These are phyloP conservation scores for Grammomys surdaster DNA, from an alignment of 2,113 vertebrate species.

Conservation along the genomic window DNA sequence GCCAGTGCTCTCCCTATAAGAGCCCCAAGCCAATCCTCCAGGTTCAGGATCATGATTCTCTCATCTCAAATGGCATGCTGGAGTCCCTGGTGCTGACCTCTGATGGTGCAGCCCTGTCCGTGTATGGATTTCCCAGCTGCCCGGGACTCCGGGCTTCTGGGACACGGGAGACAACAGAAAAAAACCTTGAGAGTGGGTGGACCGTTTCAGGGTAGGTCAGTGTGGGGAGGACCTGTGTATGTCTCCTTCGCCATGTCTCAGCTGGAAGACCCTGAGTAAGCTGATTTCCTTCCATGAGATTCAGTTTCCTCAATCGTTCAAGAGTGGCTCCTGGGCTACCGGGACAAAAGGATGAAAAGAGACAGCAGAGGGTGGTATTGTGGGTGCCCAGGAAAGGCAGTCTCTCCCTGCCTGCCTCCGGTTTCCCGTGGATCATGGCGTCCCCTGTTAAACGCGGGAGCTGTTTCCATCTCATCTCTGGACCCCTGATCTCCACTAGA, in stretches of 20 bases:
- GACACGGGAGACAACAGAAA: background rate
- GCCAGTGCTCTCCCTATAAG: fast-evolving
- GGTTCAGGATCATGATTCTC: background rate
- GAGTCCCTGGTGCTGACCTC: background rate
- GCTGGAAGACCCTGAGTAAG: fast-evolving
- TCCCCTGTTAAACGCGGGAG: background rate
- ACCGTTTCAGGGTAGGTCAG: too few relatives aligned
- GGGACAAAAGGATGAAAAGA: background rate
- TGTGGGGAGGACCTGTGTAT: background rate
- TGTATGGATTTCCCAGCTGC: background rate
- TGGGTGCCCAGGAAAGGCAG: fast-evolving
- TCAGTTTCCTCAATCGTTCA: fast-evolving
- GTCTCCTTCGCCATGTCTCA: fast-evolving
- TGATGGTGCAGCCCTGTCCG: background rate
- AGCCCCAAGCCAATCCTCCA: background rate
- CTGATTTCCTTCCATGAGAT: background rate
- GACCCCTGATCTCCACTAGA: background rate
- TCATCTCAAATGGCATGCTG: fast-evolving
- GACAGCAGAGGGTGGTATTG: fast-evolving
- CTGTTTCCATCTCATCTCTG: background rate
- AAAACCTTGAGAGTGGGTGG: too few relatives aligned
- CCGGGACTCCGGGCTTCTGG: fast-evolving
- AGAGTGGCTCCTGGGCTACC: fast-evolving
- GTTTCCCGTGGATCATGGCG: fast-evolving
- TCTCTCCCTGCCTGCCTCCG: fast-evolving